Percentiles rank a stretch among this genome's conserved stretches.
Evolutionary conservation across 2,113 vertebrate genomes (phyloP).

Genomic region (Cebus imitator): DNA sequence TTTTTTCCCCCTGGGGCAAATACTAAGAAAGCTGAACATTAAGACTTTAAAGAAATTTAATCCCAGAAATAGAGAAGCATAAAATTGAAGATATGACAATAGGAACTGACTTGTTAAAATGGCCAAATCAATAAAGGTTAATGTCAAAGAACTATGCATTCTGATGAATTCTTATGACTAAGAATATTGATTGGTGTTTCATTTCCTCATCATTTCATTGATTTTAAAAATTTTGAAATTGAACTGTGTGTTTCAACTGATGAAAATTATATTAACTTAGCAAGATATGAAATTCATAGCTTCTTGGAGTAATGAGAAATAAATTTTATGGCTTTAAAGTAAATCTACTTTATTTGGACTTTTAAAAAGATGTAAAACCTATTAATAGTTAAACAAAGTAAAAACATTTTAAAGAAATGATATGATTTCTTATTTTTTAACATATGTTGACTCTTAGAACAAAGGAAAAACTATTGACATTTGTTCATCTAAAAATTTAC

Average conservation of each 20-base stretch:
- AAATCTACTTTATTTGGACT: conserved; percentile 22
- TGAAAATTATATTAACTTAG: conserved; percentile 72
- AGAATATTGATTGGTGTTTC: conserved; percentile 65
- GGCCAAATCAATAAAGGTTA: conserved; percentile 70
- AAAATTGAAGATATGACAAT: conserved; percentile 63
- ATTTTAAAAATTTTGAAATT: conserved; percentile 61
- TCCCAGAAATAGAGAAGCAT: conserved; percentile 59
- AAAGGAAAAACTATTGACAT: conserved; percentile 16
- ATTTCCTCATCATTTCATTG: conserved; percentile 73
- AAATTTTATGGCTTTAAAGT: conserved; percentile 48
- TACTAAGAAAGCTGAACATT: conserved; percentile 50
- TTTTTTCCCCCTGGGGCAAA: conserved; percentile 6
- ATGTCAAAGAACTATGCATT: conserved; percentile 67
- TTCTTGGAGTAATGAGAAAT: conserved; percentile 44
- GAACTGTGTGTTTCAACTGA: conserved; percentile 54
- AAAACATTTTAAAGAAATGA: conserved; percentile 32
- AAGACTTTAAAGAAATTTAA: conserved; percentile 64
- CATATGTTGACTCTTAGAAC: not conserved
- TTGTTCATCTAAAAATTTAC: conserved; percentile 12
- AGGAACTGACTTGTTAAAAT: conserved; percentile 71
- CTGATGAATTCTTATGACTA: conserved; percentile 68
- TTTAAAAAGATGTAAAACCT: conserved; percentile 35
- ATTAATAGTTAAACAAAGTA: conserved; percentile 26
- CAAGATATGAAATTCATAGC: conserved; percentile 47
- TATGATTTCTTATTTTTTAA: not conserved